These are phyloP conservation scores for Cylas formicarius DNA, from an alignment of 1,140 invertebrate species.

Conservation along the genomic window DNA sequence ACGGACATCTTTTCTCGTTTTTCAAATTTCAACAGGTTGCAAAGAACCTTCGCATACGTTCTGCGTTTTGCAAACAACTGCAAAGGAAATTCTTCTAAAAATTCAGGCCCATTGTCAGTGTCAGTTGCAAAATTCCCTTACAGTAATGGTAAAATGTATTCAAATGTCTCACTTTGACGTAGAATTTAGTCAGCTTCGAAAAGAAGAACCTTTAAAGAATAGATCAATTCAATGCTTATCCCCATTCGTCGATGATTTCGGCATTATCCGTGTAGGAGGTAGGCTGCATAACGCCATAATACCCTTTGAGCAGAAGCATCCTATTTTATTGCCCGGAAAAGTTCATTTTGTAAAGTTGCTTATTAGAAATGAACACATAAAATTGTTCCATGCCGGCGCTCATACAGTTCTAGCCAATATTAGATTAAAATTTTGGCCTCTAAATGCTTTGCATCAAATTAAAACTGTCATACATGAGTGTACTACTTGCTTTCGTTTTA, in stretches of 20 bases:
- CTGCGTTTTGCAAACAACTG: conserved; percentile 3
- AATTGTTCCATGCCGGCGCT: conserved; percentile 8
- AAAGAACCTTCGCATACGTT: conserved; percentile 4
- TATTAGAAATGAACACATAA: conserved; percentile 4
- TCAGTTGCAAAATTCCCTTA: conserved; percentile 1
- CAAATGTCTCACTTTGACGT: neutral
- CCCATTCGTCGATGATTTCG: conserved; percentile 2
- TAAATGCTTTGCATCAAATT: neutral
- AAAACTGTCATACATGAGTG: conserved; percentile 4
- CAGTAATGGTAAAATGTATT: neutral
- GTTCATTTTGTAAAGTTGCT: neutral
- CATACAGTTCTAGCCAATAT: neutral
- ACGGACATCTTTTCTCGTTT: neutral
- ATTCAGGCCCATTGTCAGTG: neutral
- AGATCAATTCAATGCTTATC: conserved; percentile 1
- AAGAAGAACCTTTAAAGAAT: neutral
- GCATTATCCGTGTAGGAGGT: neutral
- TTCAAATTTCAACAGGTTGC: conserved; percentile 3
- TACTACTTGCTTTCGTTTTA: conserved; percentile 3
- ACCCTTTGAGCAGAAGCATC: neutral
- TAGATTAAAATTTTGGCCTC: conserved; percentile 5
- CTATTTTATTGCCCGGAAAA: conserved; percentile 10
- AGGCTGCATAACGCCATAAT: neutral
- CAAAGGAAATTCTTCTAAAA: neutral
- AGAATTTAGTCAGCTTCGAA: neutral